A percentile compares a stretch with the other conserved stretches of the same genome.
Conservation (phyloP, 1,140 invertebrate genomes). For the Drosophila tsacasi region DNA sequence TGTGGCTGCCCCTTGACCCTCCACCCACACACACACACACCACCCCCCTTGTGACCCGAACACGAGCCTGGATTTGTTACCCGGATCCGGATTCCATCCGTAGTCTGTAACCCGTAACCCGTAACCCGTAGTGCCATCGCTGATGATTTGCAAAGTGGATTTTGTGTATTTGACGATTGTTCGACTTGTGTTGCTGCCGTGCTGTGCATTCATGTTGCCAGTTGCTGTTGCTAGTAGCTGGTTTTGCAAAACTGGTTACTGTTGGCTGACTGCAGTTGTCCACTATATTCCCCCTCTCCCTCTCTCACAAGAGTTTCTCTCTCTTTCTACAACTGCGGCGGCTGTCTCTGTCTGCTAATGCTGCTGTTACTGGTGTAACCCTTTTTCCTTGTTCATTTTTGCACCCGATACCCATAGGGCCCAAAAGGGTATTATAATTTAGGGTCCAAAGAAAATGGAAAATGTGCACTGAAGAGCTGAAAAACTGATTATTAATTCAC, state of each 20-base stretch:
- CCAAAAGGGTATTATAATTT: not conserved
- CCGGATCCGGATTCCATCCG: constrained; percentile 17
- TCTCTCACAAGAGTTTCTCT: not conserved
- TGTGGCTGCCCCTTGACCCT: constrained; percentile 28
- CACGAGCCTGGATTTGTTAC: constrained; percentile 25
- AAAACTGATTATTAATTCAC: not conserved
- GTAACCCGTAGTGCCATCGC: constrained; percentile 24
- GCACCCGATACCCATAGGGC: not conserved
- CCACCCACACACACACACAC: not conserved
- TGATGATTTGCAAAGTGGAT: constrained; percentile 81
- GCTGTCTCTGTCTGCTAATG: constrained; percentile 15
- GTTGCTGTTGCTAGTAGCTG: constrained; percentile 29
- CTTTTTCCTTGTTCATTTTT: constrained; percentile 29
- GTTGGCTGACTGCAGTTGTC: constrained; percentile 42
- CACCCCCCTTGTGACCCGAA: constrained; percentile 22
- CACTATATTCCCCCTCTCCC: constrained; percentile 4
- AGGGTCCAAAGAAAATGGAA: too few species aligned
- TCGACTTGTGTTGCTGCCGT: constrained; percentile 59
- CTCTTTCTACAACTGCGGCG: constrained; percentile 1
- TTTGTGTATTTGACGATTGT: constrained; percentile 82
- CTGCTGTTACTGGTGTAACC: constrained; percentile 35
- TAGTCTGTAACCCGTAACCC: constrained; percentile 3
- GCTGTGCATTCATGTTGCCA: constrained; percentile 16
- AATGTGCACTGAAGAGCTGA: not conserved
- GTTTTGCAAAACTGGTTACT: constrained; percentile 74